Evolutionary conservation across 2,113 vertebrate species (phyloP).

Genomic region (Felis catus): DNA sequence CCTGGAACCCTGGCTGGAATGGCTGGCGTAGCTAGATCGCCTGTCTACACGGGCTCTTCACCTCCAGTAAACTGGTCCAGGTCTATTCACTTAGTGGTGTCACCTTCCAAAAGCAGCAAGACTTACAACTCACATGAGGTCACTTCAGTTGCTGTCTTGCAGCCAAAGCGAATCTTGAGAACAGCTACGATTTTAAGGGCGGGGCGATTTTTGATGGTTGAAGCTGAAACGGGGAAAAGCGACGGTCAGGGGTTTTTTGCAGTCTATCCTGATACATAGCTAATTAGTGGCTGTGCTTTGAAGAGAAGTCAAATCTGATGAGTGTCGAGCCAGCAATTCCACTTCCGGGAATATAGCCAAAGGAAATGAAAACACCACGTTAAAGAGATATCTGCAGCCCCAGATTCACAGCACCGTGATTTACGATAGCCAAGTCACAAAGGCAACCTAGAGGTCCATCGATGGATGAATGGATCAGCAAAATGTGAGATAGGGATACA

Average conservation of each 20-base stretch:
- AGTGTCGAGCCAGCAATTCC: constrained; percentile 6
- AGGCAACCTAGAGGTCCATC: neutral
- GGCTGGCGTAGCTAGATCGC: neutral
- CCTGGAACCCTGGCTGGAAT: neutral
- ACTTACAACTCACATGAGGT: neutral
- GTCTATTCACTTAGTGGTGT: neutral
- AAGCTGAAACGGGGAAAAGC: neutral
- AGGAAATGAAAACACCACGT: neutral
- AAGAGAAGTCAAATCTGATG: neutral
- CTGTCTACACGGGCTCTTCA: neutral
- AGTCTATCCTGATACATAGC: neutral
- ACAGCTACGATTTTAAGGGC: neutral
- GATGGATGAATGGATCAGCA: neutral
- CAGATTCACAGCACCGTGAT: neutral
- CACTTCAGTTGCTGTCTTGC: neutral
- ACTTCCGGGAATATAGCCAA: neutral
- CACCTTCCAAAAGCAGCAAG: neutral
- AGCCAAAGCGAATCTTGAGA: neutral
- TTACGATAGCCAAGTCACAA: neutral
- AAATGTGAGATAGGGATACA: neutral
- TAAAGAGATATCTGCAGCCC: neutral
- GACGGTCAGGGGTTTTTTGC: neutral
- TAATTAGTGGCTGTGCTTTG: neutral
- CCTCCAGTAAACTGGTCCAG: neutral
- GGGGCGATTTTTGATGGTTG: neutral